phyloP scores from a whole-genome alignment of 92 coral and sea anemone genomes.

The Palythoa caribaeorum region DNA sequence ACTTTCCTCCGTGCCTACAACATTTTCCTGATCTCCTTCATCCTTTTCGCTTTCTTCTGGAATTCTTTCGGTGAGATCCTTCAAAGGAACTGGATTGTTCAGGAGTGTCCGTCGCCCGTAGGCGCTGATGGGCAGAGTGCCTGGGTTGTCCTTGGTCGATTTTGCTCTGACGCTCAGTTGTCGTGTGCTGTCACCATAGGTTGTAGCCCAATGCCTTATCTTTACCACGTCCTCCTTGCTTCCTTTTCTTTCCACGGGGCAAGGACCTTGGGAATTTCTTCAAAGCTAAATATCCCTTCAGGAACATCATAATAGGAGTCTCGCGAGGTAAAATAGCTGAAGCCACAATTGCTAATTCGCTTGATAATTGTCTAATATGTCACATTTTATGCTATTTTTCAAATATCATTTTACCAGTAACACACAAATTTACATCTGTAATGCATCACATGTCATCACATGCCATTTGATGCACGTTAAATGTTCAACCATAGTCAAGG shows the following conservation, averaged over 20 bases:
- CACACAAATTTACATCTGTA: no score
- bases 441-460: no score
- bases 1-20: background rate
- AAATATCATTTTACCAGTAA: no score
- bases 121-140: background rate
- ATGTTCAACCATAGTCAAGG: no score
- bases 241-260: background rate
- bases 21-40: background rate
- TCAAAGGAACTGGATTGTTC: constrained; percentile 33
- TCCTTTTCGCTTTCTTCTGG: constrained; percentile 8
- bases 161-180: background rate
- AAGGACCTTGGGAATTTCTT: background rate
- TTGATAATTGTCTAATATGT: no score
- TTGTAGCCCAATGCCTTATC: background rate
- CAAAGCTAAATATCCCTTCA: background rate
- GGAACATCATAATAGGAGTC: background rate
- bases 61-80: constrained; percentile 34
- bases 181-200: background rate
- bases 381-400: no score
- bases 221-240: background rate
- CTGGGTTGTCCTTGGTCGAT: background rate
- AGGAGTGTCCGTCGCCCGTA: constrained; percentile 4
- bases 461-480: no score
- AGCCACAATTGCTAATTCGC: background rate
- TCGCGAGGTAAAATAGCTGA: background rate